Evolutionary conservation across 92 coral and sea anemone genomes (phyloP).

Genomic region (Phenganax marumi): DNA sequence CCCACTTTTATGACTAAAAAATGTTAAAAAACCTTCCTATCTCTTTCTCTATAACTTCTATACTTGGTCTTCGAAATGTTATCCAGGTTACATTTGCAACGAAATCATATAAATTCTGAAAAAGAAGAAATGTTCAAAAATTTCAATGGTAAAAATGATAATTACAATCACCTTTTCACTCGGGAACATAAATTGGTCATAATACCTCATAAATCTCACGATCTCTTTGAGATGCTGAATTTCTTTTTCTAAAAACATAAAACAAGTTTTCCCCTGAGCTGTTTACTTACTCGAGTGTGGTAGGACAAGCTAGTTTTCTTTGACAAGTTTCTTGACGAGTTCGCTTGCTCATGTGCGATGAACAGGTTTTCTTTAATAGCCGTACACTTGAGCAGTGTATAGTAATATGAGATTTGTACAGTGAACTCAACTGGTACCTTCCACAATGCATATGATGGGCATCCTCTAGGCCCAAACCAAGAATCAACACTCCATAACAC

Average conservation of each 20-base stretch:
- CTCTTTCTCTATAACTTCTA: conserved; percentile 88
- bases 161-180: not conserved
- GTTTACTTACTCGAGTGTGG: not conserved
- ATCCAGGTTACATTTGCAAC: conserved; percentile 83
- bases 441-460: conserved; percentile 93
- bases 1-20: too few species aligned
- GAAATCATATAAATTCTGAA: conserved; percentile 79
- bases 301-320: too few species aligned
- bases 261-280: not conserved
- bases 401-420: not conserved
- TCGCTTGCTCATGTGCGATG: too few species aligned
- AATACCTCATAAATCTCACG: conserved; percentile 80
- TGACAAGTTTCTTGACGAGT: too few species aligned
- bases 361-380: too few species aligned
- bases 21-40: conserved; percentile 74
- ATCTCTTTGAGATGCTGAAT: conserved; percentile 77
- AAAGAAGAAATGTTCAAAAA: conserved; percentile 2
- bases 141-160: not conserved
- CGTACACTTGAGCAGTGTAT: not conserved
- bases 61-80: conserved; percentile 76
- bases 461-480: conserved; percentile 88
- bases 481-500: conserved; percentile 78
- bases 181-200: not conserved
- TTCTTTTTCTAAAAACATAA: conserved; percentile 65
- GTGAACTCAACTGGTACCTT: conserved; percentile 49